Evolutionary conservation across 2,797 vertebrate species (phyloP), one percentile per base, ranked within the genome.

Genomic region (Ctenopoma kingsleyae): DNA sequence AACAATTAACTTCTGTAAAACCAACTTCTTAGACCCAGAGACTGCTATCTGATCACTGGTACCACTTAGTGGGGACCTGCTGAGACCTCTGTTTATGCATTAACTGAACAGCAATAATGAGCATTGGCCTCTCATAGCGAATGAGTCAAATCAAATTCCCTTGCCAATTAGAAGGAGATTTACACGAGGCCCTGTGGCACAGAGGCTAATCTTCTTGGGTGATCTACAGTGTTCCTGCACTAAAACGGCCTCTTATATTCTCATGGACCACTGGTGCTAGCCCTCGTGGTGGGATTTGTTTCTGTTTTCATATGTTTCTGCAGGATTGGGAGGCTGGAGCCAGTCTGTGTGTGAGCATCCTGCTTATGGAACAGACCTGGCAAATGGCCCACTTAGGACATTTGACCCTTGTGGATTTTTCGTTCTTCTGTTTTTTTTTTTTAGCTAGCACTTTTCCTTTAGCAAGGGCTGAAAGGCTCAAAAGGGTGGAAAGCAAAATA

Each of bases 401-500:
- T 95, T 91, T 94, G 91, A 94, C 92, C 92, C 90, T 44, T 85
- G 86, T 84, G 89, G 88, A 90, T 84, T 91, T 93, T 89, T 93
- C 32, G 73, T 87, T 91, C 84, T 88, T 85, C 92, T 90, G 95
- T 93, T 30, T 71, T 65, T 43, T 65, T 43, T 43, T 43, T 43
- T 43, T 43, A 79, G 82, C 95, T 93, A 64, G 52, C 89, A 87
- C 91, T 94, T 95, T 93, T 92, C 90, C 93, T 93, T 92, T 93
- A 95, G 94, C 93, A 84, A 93, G 93, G 91, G 92, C 95, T 96
- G 95, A 96, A 96, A 85, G 83, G 90, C 91, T 92, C 84, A 89
- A 96, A 96, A 96, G 94, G 94, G 95, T 97, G 96, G 97, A 98
- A 98, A 98, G 95, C 94, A 91, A 97, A 98, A 98, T 99, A 98